Evolutionary conservation across 2,888 invertebrate genomes (phyloP).

Genomic region (Hesperia comma): DNA sequence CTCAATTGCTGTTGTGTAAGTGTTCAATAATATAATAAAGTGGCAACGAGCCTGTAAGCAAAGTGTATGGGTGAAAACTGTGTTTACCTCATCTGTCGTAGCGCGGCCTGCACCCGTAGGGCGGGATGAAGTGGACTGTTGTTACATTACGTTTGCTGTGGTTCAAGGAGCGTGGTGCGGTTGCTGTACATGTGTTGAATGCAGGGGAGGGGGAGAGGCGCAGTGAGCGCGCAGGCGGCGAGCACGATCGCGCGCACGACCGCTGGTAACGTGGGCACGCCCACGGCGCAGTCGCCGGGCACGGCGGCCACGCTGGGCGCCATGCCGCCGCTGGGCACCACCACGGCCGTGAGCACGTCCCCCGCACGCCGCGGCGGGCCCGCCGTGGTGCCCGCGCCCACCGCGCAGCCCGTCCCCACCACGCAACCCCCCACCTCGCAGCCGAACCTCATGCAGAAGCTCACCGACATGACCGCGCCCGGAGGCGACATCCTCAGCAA

Average conservation of each 20-base stretch:
- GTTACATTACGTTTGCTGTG: slow-evolving; percentile 37
- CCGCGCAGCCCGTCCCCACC: slow-evolving; percentile 63
- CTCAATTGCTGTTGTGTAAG: too few species aligned
- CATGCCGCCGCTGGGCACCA: slow-evolving; percentile 50
- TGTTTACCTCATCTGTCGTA: not conserved
- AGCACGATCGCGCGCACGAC: slow-evolving; percentile 85
- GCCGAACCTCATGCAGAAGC: slow-evolving; percentile 94
- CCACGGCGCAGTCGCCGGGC: slow-evolving; percentile 66
- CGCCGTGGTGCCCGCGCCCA: slow-evolving; percentile 76
- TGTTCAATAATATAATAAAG: too few species aligned
- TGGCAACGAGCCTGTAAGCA: not conserved
- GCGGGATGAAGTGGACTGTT: slow-evolving; percentile 9
- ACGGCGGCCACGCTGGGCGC: slow-evolving; percentile 46
- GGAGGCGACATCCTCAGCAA: slow-evolving; percentile 96
- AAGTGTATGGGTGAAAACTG: not conserved
- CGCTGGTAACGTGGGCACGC: slow-evolving; percentile 82
- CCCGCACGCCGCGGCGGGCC: slow-evolving; percentile 77
- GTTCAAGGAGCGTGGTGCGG: slow-evolving; percentile 37
- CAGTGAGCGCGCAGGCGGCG: slow-evolving; percentile 71
- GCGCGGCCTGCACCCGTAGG: not conserved
- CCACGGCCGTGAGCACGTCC: slow-evolving; percentile 58
- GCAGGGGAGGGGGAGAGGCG: slow-evolving; percentile 84
- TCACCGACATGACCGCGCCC: slow-evolving; percentile 94
- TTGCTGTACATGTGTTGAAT: slow-evolving; percentile 44
- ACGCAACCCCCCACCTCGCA: slow-evolving; percentile 72